Evolutionary conservation across 30 jellyfish, hydroid and myxozoan genomes (phyloP).

Genomic region (Nemopilema nomurai): DNA sequence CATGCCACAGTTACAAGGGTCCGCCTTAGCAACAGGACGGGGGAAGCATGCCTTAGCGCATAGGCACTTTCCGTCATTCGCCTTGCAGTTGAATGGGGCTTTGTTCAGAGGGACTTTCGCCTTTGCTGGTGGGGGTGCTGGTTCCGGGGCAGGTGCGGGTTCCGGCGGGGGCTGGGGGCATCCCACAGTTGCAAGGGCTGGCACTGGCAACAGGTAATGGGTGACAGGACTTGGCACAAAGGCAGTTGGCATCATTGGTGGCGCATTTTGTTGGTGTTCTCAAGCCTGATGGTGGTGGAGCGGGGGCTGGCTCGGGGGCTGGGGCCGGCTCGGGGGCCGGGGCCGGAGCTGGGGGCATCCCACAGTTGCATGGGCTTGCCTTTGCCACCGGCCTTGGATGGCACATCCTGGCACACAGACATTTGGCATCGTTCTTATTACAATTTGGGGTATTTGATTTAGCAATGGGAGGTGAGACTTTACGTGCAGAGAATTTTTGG

Average conservation of each 20-base stretch:
- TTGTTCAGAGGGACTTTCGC: constrained; percentile 11
- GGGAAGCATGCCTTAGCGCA: constrained; percentile 87
- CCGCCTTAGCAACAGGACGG: too few relatives aligned
- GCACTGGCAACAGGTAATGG: constrained; percentile 62
- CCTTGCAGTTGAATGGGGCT: constrained; percentile 73
- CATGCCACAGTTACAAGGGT: constrained; percentile 72
- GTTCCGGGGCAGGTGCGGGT: constrained; percentile 24
- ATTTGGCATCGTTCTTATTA: constrained; percentile 56
- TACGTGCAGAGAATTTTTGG: neutral
- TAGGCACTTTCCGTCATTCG: constrained; percentile 69
- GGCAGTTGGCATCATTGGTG: constrained; percentile 64
- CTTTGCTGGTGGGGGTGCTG: constrained; percentile 1
- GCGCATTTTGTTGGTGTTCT: constrained; percentile 10
- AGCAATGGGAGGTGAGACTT: constrained; percentile 15
- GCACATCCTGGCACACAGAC: constrained; percentile 73
- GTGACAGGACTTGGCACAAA: constrained; percentile 69
- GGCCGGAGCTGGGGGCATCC: too few relatives aligned
- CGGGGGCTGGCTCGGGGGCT: constrained; percentile 54
- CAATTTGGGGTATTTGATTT: constrained; percentile 37
- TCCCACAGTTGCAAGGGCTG: constrained; percentile 78
- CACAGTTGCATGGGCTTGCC: constrained; percentile 75
- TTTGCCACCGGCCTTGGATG: constrained; percentile 67
- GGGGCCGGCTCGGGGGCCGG: too few relatives aligned
- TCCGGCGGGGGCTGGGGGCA: constrained; percentile 62
- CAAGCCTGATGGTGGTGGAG: constrained; percentile 41